Evolutionary conservation across 2,888 invertebrate species (phyloP), one percentile per base, ranked within the genome.

Genomic region (Acrobeloides nanus): DNA sequence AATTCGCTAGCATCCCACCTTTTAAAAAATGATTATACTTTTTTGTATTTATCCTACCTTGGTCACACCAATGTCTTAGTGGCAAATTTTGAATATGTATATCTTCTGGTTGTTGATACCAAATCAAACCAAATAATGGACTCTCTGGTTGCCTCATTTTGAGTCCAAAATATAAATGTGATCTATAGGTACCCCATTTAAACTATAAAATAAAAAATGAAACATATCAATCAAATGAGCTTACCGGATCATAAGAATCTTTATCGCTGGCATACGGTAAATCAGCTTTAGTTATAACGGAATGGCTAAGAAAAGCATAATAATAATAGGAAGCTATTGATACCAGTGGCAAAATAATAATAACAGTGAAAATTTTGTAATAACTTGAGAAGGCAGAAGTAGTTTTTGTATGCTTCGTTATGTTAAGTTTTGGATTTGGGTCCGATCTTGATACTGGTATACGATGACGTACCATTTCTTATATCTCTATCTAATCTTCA

Each of bases 91-190:
- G 34, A 12, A 53, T 37, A 21, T 40, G 18, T 21, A 21, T 15
- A 4, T 46, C 38, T 10, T 41, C 37, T n/a, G 67, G 64, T 51
- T 80, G 85, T 55, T 85, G 83, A 73, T 93, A 89, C 95, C 93
- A 95, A 90, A 95, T 92, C 20, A 93, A 77, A 0, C 97, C 97
- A 68, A 88, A 84, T 0, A 90, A 84, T 1, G 90, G 81, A 0
- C 93, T 90, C 45, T 83, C 79, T 0, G 89, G 86, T 73, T 87
- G 87, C 44, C 93, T 79, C 0, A 87, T 88, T 77, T 89, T 88
- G 73, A 97, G 76, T 0, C 90, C 92, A 75, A 92, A 80, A 75
- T 92, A 92, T 2, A 83, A 81, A 0, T 87, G 85, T 0, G 90
- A 84, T 21, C 90, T 72, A 75, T 93, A 95, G 0, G 86, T 83